phyloP scores from a whole-genome alignment of 2,113 vertebrate species.

The Myiagra hebetior region DNA sequence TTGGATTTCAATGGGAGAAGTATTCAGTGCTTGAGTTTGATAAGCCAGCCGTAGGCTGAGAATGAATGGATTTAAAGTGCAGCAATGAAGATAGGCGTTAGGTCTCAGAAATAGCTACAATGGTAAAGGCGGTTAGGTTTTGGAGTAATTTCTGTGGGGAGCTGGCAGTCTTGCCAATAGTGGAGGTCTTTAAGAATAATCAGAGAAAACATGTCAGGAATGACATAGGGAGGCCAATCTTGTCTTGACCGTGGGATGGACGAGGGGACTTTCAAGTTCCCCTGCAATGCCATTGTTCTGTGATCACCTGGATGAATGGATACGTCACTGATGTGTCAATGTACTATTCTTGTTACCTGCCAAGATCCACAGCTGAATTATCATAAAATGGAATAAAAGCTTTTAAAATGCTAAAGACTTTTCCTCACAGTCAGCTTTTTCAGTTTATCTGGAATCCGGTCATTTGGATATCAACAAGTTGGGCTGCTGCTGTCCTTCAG shows the following conservation, averaged over 20 bases:
- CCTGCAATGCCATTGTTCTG: background rate
- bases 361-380: slow-evolving; percentile 40
- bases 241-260: background rate
- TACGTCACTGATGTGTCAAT: background rate
- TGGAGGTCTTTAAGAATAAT: background rate
- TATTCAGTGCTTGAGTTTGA: background rate
- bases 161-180: background rate
- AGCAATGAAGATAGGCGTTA: background rate
- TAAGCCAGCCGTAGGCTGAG: background rate
- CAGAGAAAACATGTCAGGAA: background rate
- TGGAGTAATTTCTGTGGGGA: background rate
- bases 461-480: slow-evolving; percentile 82
- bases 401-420: slow-evolving; percentile 75
- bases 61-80: background rate
- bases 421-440: slow-evolving; percentile 80
- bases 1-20: background rate
- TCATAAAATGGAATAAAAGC: slow-evolving; percentile 9
- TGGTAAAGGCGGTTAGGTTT: background rate
- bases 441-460: slow-evolving; percentile 85
- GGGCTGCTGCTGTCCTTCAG: slow-evolving; percentile 80
- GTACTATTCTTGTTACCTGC: background rate
- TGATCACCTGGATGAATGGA: background rate
- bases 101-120: background rate
- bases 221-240: background rate
- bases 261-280: background rate